Evolutionary conservation across 2,797 vertebrate genomes (phyloP).

Genomic region (Argya squamiceps): DNA sequence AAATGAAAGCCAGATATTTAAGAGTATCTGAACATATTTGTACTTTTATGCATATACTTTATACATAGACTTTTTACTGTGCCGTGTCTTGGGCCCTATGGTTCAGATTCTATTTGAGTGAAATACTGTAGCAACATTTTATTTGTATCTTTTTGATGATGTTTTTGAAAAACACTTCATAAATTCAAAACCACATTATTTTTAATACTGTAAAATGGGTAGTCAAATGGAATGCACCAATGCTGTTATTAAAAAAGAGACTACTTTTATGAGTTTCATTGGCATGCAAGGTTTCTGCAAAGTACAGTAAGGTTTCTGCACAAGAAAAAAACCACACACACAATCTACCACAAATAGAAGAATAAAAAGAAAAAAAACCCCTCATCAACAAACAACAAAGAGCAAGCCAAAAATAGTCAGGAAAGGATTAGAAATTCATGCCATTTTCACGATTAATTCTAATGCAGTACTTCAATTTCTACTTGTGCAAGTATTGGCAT

Average conservation of each 20-base stretch:
- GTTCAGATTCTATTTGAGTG: background rate
- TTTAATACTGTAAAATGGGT: background rate
- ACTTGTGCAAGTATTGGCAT: background rate
- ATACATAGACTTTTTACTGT: background rate
- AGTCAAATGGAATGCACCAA: background rate
- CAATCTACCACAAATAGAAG: background rate
- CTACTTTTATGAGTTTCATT: background rate
- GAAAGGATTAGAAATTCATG: background rate
- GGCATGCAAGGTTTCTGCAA: background rate
- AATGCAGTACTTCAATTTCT: background rate
- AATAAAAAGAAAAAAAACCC: accelerated
- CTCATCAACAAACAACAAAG: background rate
- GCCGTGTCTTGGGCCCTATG: background rate
- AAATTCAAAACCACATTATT: background rate
- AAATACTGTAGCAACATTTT: background rate
- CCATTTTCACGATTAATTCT: background rate
- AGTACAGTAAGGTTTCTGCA: background rate
- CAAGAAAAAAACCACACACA: background rate
- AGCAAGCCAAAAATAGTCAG: background rate
- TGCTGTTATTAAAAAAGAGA: background rate
- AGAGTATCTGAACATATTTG: background rate
- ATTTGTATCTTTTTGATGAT: background rate
- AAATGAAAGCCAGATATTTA: background rate
- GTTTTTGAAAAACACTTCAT: background rate
- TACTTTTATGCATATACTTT: background rate